Evolutionary conservation across 2,797 vertebrate species (phyloP).

Genomic region (Natrix natrix): DNA sequence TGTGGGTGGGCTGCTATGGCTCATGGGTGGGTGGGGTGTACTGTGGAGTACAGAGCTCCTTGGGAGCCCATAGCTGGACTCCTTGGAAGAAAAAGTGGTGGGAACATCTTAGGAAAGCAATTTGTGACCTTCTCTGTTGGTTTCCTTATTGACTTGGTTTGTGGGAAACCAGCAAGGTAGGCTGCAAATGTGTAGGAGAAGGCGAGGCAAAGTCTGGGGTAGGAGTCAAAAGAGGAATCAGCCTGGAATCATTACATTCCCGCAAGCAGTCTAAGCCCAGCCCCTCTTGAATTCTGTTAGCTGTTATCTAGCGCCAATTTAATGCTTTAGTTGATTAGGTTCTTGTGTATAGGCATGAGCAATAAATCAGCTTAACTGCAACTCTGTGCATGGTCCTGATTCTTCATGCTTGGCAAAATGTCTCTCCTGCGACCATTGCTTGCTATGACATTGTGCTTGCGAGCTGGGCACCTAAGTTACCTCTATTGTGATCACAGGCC

Average conservation of each 20-base stretch:
- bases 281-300: background rate
- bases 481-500: background rate
- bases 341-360: background rate
- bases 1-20: background rate
- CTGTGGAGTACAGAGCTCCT: background rate
- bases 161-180: background rate
- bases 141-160: background rate
- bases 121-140: background rate
- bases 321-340: background rate
- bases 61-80: background rate
- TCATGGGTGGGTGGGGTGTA: background rate
- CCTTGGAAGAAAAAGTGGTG: background rate
- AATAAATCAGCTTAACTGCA: background rate
- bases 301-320: background rate
- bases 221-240: background rate
- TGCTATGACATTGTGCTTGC: background rate
- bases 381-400: background rate
- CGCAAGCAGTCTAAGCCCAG: background rate
- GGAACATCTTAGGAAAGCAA: background rate
- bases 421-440: background rate
- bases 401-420: background rate
- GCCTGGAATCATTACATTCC: background rate
- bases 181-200: background rate
- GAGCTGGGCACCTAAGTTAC: background rate
- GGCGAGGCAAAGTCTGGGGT: background rate